Evolutionary conservation across 2,888 invertebrate genomes (phyloP).

Genomic region (Formica aserva): DNA sequence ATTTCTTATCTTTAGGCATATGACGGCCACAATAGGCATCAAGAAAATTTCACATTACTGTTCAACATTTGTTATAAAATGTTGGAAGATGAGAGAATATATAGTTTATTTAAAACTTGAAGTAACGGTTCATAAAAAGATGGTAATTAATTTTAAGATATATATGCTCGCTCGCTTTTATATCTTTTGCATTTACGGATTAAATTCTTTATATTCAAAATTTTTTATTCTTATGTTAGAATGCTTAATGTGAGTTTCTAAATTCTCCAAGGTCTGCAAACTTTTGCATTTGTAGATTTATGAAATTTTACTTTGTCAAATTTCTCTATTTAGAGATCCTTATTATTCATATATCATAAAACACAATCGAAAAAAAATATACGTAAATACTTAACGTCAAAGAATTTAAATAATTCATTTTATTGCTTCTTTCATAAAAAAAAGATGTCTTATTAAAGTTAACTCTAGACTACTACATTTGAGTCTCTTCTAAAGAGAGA

Average conservation of each 20-base stretch:
- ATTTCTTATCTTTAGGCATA: slow-evolving; percentile 43
- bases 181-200: not conserved
- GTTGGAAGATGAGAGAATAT: not conserved
- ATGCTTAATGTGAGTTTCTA: not conserved
- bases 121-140: not conserved
- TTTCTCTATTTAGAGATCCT: slow-evolving; percentile 7
- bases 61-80: not conserved
- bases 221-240: not conserved
- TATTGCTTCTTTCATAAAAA: slow-evolving; percentile 6
- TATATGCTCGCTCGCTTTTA: not conserved
- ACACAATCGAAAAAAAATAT: not conserved
- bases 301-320: slow-evolving; percentile 11
- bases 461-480: not conserved
- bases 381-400: not conserved
- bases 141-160: not conserved
- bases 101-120: not conserved
- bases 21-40: not conserved
- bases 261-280: not conserved
- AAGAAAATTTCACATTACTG: not conserved
- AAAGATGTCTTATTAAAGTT: slow-evolving; percentile 9
- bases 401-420: not conserved
- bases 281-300: slow-evolving; percentile 16
- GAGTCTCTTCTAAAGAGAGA: not conserved
- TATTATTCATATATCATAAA: not conserved
- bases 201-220: not conserved